Evolutionary conservation across 2,113 vertebrate genomes (phyloP), one percentile per base, ranked within the genome.

Genomic region (Lampris megalopsis): DNA sequence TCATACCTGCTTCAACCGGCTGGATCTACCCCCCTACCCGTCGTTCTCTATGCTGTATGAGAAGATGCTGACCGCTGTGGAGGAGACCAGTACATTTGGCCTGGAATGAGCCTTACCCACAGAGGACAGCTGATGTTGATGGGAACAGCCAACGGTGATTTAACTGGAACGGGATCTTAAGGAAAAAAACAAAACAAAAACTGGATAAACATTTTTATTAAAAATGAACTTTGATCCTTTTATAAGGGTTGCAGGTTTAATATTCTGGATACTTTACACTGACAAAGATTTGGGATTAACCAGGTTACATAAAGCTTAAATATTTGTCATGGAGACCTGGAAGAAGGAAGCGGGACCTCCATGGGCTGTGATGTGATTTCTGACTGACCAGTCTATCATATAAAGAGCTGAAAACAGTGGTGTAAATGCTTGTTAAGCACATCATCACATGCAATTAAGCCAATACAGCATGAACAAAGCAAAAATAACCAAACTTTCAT

Each of bases 1-100:
- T 81, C 97, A 98, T 75, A 98, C 97, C 50, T 98, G 97, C 77
- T 98, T 98, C 86, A 98, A 98, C 92, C 95, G 97, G 37, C 92
- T 98, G 91, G 97, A 98, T 86, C 95, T 98, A 62, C 97, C 97
- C 1, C 96, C 97, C 0, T 98, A 98, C 79, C 97, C 97, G 0
- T 97, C 96, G 40, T 98, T 97, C 92, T 97, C 96, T 36, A 96
- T 97, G 96, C 91, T 98, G 61, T 97, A 96, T 64, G 97, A 98
- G 91, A 98, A 98, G 89, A 94, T 98, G 93, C 92, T 98, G 91
- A 98, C 97, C 6, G 97, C 97, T 1, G 97, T 98, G 52, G 97
- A 98, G 90, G 97, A 98, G 90, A 98, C 97, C 43, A 98, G 96
- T 91, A 98, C 97, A 62, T 98, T 98, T 73, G 97, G 97, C 73